These are phyloP conservation scores for Lycodopsis pacificus DNA, from an alignment of 2,797 vertebrate species.

Conservation along the genomic window DNA sequence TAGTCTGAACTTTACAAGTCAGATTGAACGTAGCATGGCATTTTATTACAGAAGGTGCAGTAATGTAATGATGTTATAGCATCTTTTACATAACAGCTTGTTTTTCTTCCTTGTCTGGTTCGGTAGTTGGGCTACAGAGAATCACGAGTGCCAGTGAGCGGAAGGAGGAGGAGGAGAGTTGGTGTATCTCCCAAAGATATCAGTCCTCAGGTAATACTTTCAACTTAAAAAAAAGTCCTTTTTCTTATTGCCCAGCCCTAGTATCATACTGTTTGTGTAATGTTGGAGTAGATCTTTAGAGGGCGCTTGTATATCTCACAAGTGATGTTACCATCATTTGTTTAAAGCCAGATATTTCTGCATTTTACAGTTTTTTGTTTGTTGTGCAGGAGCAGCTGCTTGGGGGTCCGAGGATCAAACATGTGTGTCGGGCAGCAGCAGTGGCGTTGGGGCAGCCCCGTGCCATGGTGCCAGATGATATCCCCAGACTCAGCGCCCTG, in stretches of 20 bases:
- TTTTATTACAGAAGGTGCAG: not conserved
- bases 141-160: constrained; percentile 49
- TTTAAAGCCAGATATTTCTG: not conserved
- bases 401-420: constrained; percentile 92
- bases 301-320: not conserved
- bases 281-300: not conserved
- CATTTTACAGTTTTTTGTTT: not conserved
- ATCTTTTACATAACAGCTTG: constrained; percentile 4
- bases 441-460: constrained; percentile 93
- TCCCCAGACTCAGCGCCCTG: constrained; percentile 92
- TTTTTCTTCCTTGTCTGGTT: constrained; percentile 34
- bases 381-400: constrained; percentile 75
- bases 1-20: not conserved
- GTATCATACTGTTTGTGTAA: not conserved
- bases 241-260: not conserved
- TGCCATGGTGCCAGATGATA: constrained; percentile 93
- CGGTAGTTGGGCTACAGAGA: constrained; percentile 69
- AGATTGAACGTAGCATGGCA: not conserved
- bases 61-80: not conserved
- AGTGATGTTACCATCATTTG: not conserved
- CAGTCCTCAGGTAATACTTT: constrained; percentile 72
- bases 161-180: constrained; percentile 71
- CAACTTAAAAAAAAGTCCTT: not conserved
- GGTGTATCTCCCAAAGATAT: constrained; percentile 53
- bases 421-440: constrained; percentile 92